These are phyloP conservation scores for Camelus dromedarius DNA, from an alignment of 2,113 vertebrate species.

Conservation along the genomic window DNA sequence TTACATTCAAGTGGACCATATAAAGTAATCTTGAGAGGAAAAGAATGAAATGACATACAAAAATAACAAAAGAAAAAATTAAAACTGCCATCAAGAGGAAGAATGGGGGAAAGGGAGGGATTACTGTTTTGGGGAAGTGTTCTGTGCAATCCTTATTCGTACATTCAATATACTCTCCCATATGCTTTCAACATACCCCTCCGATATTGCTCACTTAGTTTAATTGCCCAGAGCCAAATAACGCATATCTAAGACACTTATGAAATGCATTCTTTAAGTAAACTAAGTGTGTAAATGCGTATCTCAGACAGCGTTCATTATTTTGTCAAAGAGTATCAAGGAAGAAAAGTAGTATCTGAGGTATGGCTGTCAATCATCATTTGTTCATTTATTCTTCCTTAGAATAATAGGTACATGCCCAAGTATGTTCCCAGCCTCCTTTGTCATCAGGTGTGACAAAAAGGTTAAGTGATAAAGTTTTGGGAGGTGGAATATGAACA, in stretches of 20 bases:
- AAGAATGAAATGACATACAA: background rate
- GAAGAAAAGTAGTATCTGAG: background rate
- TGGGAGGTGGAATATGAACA: background rate
- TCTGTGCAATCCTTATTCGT: background rate
- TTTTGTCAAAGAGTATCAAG: background rate
- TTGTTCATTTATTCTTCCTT: background rate
- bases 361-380: background rate
- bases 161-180: background rate
- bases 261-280: background rate
- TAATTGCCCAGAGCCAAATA: background rate
- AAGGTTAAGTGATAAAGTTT: background rate
- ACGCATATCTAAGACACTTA: background rate
- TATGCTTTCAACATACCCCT: background rate
- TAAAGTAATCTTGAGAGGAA: background rate
- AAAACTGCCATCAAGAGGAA: background rate
- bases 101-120: background rate
- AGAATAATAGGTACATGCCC: background rate
- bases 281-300: background rate
- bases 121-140: background rate
- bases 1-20: background rate
- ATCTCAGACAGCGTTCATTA: background rate
- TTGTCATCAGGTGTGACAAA: background rate
- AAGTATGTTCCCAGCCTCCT: background rate
- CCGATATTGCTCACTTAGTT: background rate
- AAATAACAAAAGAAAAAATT: background rate